Base-by-base conservation (phyloP, 1,140 invertebrate genomes). In the Pinna nobilis region DNA sequence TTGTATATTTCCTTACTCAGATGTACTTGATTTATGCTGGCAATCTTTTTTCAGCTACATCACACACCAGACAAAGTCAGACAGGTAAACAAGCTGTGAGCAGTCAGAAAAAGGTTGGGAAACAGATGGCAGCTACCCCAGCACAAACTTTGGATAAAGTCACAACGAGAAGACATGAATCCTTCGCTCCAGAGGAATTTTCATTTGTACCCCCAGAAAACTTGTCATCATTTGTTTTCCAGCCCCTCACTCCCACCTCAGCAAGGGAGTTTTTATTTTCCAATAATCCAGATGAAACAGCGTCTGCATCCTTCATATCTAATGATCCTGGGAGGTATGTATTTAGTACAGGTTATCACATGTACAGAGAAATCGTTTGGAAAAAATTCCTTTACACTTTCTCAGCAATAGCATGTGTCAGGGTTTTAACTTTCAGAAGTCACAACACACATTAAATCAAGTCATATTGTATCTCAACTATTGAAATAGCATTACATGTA, bases 151-250 rank as follows among this genome's bases (percentile, higher is more conserved):
- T 77, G 15, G 41, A 47, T 4, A 81, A 77, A 61, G 77, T 79
- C 30, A 63, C 77, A 30, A 79, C 74, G 0, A 33, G 47, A 1
- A 67, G 74, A 47, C 77, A 74, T 37, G 41, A 76, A 25, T 82
- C 81, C 1, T 82, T 82, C 74, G 81, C 78, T 28, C 81, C 81
- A 6, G 74, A 60, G 5, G 74, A 81, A 41, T 83, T 79, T 51
- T 60, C 76, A 0, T 83, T 83, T 61, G 75, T 64, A 53, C 79
- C 77, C 32, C 81, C 81, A 35, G 37, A 35, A 15, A 79, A 74
- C 41, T 11, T 83, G 13, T 49, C 55, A 15, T 76, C 81, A 0
- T 81, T 76, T 68, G 60, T 64, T 7, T 81, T 79, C 49, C 76
- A 70, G 13, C 77, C 81, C 18, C 57, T 83, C 20, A 83, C 79